Evolutionary conservation across 2,113 vertebrate species (phyloP), one percentile per base, ranked within the genome.

Genomic region (Phaethon lepturus): DNA sequence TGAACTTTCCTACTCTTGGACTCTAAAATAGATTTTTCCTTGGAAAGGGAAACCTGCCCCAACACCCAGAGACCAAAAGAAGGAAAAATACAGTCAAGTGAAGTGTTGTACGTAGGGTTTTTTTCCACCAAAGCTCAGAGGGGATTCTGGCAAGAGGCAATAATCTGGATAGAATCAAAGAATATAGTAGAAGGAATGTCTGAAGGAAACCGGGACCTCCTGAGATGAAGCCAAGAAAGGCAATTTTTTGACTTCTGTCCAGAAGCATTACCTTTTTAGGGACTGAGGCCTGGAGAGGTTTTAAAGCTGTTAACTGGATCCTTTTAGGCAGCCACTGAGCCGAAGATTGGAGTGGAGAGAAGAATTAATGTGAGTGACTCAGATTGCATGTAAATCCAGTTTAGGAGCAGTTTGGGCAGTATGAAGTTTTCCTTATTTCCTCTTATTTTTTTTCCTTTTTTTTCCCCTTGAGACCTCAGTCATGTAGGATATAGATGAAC

Each of bases 1-100:
- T 80, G 69, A 96, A 95, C 52, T 95, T 93, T 93, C 67, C 59
- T 80, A 26, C 17, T 64, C 52, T 78, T 82, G 25, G 64, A 56
- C n/a, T 78, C 67, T 81, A 78, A 81, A 44, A 63, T 5, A 81
- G 64, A 86, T 75, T 95, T 97, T 97, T 93, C 96, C 91, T 92
- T 81, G 69, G 64, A 94, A 95, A 92, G 45, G 22, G 52, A 97
- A 95, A 92, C 77, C n/a, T 59, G 20, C 7, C 68, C 63, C 47
- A 88, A 64, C 20, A 95, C 11, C 8, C 38, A 80, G 63, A 84
- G 47, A 76, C 35, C 4, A 58, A 78, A 81, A 88, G 44, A 86
- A 87, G 91, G 93, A 95, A 96, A 95, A 95, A 95, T 87, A 71
- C 35, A 78, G 56, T 90, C 69, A 91, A 91, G 13, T 74, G 47